These are phyloP conservation scores for Pseudomyrmex pallidus DNA, from an alignment of 1,140 invertebrate species.

Conservation along the genomic window DNA sequence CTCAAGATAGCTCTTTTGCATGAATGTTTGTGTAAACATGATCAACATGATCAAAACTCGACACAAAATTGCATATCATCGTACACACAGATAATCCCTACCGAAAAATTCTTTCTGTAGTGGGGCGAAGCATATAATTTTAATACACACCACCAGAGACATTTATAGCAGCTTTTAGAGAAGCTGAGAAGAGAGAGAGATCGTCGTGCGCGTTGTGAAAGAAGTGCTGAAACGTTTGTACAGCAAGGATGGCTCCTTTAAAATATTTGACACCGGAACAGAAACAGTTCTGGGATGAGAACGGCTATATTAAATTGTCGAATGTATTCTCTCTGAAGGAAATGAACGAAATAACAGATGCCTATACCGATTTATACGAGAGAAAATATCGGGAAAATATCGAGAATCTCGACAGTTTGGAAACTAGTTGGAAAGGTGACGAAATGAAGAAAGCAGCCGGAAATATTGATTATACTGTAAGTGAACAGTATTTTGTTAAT, in stretches of 20 bases:
- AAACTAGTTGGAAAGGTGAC: constrained; percentile 85
- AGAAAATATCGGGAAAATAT: constrained; percentile 78
- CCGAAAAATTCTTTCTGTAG: constrained; percentile 2
- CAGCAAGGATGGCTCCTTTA: constrained; percentile 71
- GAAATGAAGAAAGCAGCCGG: constrained; percentile 81
- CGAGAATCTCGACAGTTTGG: constrained; percentile 79
- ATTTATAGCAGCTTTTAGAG: background rate
- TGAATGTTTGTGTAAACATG: background rate
- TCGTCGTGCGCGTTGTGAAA: background rate
- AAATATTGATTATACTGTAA: constrained; percentile 80
- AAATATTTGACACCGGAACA: constrained; percentile 83
- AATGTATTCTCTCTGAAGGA: constrained; percentile 82
- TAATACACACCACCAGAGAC: constrained; percentile 1
- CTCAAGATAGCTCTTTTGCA: background rate
- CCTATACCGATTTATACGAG: constrained; percentile 84
- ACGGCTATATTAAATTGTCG: constrained; percentile 85
- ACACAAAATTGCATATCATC: background rate
- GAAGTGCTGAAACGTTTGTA: constrained; percentile 3
- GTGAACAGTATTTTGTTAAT: constrained; percentile 34
- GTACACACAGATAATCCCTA: constrained; percentile 7
- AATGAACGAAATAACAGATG: constrained; percentile 83
- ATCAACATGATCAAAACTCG: background rate
- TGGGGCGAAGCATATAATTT: constrained; percentile 38
- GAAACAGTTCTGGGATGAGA: constrained; percentile 84
- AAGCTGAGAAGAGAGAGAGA: background rate